A percentile compares a stretch with the other conserved stretches of the same genome.
Evolutionary conservation across 2,797 vertebrate species (phyloP).

Genomic region (Halcyon badia): DNA sequence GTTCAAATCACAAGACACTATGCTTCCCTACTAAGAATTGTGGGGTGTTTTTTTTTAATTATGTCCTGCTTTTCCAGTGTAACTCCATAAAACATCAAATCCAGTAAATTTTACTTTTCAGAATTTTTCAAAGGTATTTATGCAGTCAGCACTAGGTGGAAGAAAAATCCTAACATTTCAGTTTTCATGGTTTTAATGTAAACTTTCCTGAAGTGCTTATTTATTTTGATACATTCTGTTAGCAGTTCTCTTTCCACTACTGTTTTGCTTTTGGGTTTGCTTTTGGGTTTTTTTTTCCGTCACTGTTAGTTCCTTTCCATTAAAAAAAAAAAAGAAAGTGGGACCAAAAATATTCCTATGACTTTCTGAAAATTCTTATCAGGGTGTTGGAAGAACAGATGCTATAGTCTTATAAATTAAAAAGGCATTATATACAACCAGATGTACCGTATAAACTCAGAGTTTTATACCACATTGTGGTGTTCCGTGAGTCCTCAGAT

Average conservation of each 20-base stretch:
- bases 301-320: not conserved
- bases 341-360: not conserved
- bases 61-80: not conserved
- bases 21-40: not conserved
- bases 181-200: not conserved
- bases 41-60: not conserved
- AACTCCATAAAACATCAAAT: not conserved
- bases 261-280: no score
- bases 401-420: slow-evolving; percentile 77
- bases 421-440: slow-evolving; percentile 69
- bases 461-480: slow-evolving; percentile 72
- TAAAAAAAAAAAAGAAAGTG: not conserved
- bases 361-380: slow-evolving; percentile 48
- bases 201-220: not conserved
- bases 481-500: slow-evolving; percentile 69
- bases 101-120: not conserved
- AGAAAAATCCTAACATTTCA: not conserved
- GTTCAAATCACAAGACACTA: not conserved
- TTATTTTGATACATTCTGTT: not conserved
- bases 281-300: not conserved
- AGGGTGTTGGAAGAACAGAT: slow-evolving; percentile 76
- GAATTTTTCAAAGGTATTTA: not conserved
- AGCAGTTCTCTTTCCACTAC: not conserved
- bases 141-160: not conserved
- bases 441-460: slow-evolving; percentile 77